Evolutionary conservation across 2,113 vertebrate species (phyloP).

Genomic region (Lepus timidus): DNA sequence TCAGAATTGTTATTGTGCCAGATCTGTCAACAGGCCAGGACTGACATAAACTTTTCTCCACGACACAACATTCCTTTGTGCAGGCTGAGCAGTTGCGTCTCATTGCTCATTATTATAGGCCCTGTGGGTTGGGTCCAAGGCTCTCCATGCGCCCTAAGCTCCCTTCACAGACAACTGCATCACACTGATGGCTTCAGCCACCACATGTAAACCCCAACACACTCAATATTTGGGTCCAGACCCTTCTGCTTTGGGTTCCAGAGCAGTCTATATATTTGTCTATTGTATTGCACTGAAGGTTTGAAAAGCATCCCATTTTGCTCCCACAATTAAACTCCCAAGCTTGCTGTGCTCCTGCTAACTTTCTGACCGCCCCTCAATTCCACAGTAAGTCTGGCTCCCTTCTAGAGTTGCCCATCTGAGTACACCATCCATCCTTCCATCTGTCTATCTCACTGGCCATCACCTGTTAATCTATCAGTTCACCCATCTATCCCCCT

Average conservation of each 20-base stretch:
- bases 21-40: fast-evolving
- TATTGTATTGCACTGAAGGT: neutral
- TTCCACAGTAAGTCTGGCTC: neutral
- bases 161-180: neutral
- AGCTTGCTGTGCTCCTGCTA: neutral
- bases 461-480: neutral
- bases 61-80: neutral
- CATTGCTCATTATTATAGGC: neutral
- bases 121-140: neutral
- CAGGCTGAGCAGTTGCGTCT: neutral
- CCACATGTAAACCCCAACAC: neutral
- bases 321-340: neutral
- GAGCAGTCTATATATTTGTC: neutral
- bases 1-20: neutral
- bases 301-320: neutral
- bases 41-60: fast-evolving
- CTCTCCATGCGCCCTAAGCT: fast-evolving
- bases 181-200: neutral
- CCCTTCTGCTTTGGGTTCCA: neutral
- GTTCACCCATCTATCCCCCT: neutral
- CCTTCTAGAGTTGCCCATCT: neutral
- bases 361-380: neutral
- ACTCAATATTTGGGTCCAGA: neutral
- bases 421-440: neutral
- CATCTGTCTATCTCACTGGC: neutral